phyloP scores from a whole-genome alignment of 2,797 vertebrate species.

The Macropus fuliginosus region DNA sequence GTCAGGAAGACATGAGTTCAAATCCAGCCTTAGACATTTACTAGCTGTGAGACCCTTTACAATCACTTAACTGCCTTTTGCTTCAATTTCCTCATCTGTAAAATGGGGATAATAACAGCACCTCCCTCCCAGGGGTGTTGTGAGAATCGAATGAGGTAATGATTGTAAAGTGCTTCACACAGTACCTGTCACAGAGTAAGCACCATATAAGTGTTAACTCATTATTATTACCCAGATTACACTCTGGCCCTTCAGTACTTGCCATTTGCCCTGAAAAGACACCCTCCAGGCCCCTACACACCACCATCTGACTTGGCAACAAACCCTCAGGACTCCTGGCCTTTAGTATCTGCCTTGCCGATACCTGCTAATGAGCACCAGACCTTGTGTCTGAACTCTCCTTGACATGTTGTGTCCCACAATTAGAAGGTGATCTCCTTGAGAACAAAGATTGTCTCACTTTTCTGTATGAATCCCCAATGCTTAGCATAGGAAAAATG shows the following conservation, averaged over 20 bases:
- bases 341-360: background rate
- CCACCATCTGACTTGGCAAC: too few relatives aligned
- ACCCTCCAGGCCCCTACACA: background rate
- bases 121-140: background rate
- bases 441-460: background rate
- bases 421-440: background rate
- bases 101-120: background rate
- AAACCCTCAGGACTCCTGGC: background rate
- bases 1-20: background rate
- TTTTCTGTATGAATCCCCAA: background rate
- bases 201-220: background rate
- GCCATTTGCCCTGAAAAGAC: background rate
- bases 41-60: background rate
- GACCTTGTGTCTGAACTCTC: background rate
- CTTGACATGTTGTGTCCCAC: background rate
- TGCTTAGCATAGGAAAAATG: background rate
- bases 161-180: background rate
- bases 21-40: background rate
- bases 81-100: background rate
- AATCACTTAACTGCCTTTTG: background rate
- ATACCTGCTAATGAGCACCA: background rate
- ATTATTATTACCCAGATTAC: background rate
- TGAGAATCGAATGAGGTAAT: background rate
- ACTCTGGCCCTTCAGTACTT: background rate
- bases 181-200: background rate